Evolutionary conservation across 1,140 invertebrate genomes (phyloP), one percentile per base, ranked within the genome.

Genomic region (Panulirus ornatus): DNA sequence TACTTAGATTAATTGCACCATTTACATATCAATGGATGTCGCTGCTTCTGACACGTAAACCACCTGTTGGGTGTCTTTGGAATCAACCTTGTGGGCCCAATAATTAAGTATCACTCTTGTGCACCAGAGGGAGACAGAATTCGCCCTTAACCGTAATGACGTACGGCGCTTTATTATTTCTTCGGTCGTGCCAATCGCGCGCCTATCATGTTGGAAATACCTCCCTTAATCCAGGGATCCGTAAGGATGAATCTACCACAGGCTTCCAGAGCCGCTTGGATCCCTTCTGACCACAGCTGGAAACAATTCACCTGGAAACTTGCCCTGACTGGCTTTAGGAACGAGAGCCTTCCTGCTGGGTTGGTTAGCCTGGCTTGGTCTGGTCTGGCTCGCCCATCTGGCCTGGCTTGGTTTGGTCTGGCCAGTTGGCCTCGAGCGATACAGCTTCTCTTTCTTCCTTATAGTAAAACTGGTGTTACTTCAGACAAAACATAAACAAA

Each of bases 291-390:
- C 73, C 36, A 30, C 73, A 44, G n/a, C 1, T 1, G 75, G 27
- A 78, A 78, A 78, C 75, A 78, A 78, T 78, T 78, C 75, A 78
- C 75, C 42, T 78, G 75, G 75, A 78, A 78, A 78, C 75, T 47
- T 78, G 75, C 75, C 75, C 75, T 44, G 75, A 47, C 44, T 78
- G 40, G 40, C 75, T 78, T 78, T 78, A 44, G 40, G n/a, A n/a
- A n/a, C n/a, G n/a, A n/a, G n/a, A n/a, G n/a, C n/a, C n/a, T n/a
- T n/a, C n/a, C 30, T 22, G 30, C 58, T 66, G 30, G 30, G n/a
- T n/a, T n/a, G n/a, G n/a, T n/a, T n/a, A n/a, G n/a, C n/a, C n/a
- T n/a, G n/a, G n/a, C n/a, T n/a, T n/a, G n/a, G n/a, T n/a, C n/a
- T n/a, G n/a, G n/a, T n/a, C n/a, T n/a, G n/a, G n/a, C n/a, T n/a